phyloP scores from a whole-genome alignment of 1,140 invertebrate species.

The Euwallacea similis region DNA sequence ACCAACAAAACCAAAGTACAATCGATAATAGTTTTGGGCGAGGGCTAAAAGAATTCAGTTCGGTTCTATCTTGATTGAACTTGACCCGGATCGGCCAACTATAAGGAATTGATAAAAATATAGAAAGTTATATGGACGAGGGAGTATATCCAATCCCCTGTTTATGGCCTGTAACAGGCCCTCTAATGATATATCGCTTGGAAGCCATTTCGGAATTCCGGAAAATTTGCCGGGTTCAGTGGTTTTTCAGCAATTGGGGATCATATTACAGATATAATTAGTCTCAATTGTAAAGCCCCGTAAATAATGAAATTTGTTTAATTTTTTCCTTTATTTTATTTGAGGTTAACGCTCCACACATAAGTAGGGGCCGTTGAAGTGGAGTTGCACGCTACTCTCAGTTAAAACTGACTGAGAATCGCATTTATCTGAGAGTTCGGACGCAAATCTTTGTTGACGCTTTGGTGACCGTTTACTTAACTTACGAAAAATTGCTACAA shows the following conservation, averaged over 20 bases:
- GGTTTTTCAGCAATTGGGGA: background rate
- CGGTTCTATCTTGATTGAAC: constrained; percentile 3
- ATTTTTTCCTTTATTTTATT: no score
- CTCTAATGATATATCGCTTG: background rate
- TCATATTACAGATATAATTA: no score
- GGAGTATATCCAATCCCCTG: background rate
- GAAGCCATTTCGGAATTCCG: background rate
- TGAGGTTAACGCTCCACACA: no score
- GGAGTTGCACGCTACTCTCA: no score
- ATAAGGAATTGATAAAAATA: background rate
- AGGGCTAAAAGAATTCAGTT: background rate
- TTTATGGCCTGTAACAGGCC: background rate
- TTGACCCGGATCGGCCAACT: background rate
- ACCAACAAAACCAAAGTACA: background rate
- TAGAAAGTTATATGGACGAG: background rate
- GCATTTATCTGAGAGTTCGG: no score
- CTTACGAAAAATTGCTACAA: no score
- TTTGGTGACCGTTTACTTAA: no score
- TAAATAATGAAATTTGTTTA: no score
- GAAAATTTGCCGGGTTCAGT: background rate
- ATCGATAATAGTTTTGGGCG: background rate
- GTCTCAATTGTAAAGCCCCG: no score
- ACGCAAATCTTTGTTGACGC: no score
- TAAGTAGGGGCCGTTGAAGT: no score
- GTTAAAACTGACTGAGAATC: no score